Percentiles rank a stretch among this genome's conserved stretches.
Conservation (phyloP, 2,113 vertebrate species). For the Dicerorhinus sumatrensis region DNA sequence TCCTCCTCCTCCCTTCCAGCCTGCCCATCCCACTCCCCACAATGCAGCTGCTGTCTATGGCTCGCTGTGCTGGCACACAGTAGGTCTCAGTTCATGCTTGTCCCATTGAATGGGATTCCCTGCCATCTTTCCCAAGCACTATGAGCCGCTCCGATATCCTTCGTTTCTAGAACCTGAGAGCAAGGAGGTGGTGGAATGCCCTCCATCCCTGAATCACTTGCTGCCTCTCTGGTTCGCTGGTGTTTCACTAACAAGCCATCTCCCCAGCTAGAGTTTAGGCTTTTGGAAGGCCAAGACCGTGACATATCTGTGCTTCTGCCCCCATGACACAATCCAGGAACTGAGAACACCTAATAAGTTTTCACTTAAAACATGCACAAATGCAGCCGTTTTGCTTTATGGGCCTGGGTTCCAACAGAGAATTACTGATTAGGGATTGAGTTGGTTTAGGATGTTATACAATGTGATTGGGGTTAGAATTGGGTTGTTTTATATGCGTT, state of each 20-base stretch:
- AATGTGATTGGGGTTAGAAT: accelerated
- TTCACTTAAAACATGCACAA: neutral
- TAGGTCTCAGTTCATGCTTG: neutral
- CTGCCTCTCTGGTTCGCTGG: accelerated
- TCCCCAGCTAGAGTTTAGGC: neutral
- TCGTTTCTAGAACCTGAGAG: neutral
- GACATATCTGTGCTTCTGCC: neutral
- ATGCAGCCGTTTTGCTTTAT: neutral
- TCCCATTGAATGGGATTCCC: accelerated
- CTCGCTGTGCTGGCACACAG: accelerated
- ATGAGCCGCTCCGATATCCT: neutral
- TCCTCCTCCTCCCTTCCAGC: neutral
- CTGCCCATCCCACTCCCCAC: accelerated
- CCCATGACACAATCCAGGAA: accelerated
- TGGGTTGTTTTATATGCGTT: neutral
- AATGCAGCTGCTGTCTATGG: neutral
- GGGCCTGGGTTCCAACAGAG: neutral
- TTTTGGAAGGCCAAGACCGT: neutral
- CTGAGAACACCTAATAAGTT: neutral
- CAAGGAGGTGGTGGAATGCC: accelerated
- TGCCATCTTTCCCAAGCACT: neutral
- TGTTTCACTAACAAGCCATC: neutral
- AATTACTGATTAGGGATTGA: neutral
- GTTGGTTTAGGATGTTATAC: neutral
- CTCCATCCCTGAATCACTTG: accelerated